Base-by-base conservation (phyloP, 2,888 invertebrate species). In the Apomyelois bistriatella region DNA sequence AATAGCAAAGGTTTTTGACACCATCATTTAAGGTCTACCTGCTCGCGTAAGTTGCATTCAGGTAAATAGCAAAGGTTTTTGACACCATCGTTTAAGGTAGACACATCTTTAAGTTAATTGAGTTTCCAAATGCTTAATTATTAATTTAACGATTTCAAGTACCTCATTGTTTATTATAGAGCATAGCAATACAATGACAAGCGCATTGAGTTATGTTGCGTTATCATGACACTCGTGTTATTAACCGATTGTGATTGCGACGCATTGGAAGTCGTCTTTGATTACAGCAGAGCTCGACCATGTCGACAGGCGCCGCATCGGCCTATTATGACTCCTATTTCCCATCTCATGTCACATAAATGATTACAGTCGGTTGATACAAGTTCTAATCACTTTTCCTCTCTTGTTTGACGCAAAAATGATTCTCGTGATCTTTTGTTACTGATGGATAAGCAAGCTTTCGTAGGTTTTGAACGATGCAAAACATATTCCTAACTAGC, bases 1-100 rank as follows among this genome's bases (percentile, higher is more conserved):
- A 53, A 50, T 12, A 35, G 16, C 28, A 28, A 28, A 28, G 7
- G 3, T 28, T 7, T 5, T 28, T 3, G 28, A 5, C 7, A 7
- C 4, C 7, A 28, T 28, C 28, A 28, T 28, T 28, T 3, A 28
- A 28, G 7, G 4, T 28, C 77, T 82, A 80, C 80, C 82, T 82
- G 80, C 70, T 62, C 56, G 56, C 60, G 55, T 58, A 54, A 53
- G 54, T 52, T 54, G 47, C 53, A 41, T 49, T 43, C 58, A 60
- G 60, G 60, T 60, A 60, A 53, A 50, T 12, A 35, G 16, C 28
- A 28, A 28, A 28, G 7, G 3, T 28, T 7, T 5, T 28, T 3
- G 28, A 5, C 7, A 7, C 4, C 7, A 28, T 28, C 28, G 7
- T 28, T 28, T 3, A 28, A 28, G 7, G 4, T 28, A 28, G 28